Percentiles rank a stretch among this genome's conserved stretches.
phyloP scores from a whole-genome alignment of 2,797 vertebrate species.

The Clamator glandarius region DNA sequence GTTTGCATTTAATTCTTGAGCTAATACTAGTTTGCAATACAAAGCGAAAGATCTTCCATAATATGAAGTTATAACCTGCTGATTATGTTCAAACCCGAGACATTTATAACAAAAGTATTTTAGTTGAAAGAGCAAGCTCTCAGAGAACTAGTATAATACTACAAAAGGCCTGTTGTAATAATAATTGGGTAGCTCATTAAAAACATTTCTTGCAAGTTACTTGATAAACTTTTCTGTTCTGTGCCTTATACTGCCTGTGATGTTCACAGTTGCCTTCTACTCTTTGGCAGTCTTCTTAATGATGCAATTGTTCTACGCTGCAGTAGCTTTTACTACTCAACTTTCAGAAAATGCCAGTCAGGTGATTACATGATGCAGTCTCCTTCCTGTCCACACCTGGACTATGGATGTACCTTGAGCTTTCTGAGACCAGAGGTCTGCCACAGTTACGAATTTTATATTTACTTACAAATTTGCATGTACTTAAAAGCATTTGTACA shows the following conservation, averaged over 20 bases:
- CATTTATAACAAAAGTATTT: background rate
- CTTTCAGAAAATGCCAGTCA: background rate
- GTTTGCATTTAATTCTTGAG: background rate
- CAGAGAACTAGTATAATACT: background rate
- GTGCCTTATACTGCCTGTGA: background rate
- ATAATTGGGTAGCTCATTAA: slow-evolving; percentile 18
- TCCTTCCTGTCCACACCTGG: background rate
- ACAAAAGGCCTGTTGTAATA: background rate
- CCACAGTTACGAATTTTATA: background rate
- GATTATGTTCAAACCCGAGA: background rate
- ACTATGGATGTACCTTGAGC: background rate
- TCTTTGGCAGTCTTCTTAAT: background rate
- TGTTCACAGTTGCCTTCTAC: background rate
- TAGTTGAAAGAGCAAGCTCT: background rate
- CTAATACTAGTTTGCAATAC: background rate
- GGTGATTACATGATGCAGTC: accelerated
- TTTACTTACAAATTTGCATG: accelerated
- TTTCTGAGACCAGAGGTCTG: background rate
- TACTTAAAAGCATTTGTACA: background rate
- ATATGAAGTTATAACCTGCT: background rate
- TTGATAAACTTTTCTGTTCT: background rate
- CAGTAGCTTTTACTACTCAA: background rate
- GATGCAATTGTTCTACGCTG: background rate
- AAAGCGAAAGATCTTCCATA: background rate
- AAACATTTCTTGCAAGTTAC: background rate